Evolutionary conservation across 2,888 invertebrate genomes (phyloP).

Genomic region (Sarcophaga caerulescens): DNA sequence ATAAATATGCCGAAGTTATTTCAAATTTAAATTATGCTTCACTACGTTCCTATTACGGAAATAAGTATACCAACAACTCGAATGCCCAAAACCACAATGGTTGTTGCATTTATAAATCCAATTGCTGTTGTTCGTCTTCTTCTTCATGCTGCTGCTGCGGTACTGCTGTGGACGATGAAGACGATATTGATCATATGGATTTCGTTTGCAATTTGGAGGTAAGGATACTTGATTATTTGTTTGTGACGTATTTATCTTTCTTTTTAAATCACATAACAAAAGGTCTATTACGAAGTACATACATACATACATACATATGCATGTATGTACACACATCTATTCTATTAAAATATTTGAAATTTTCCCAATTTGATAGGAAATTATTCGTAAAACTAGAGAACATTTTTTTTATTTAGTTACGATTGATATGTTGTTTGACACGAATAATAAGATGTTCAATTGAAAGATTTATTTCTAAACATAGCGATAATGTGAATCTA

Average conservation of each 20-base stretch:
- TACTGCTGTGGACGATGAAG: slow-evolving; percentile 58
- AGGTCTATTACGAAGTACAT: slow-evolving; percentile 26
- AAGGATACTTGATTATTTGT: slow-evolving; percentile 71
- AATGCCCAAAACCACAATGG: slow-evolving; percentile 42
- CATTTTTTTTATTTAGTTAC: too few relatives aligned
- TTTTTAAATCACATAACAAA: slow-evolving; percentile 16
- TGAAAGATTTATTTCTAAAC: too few relatives aligned
- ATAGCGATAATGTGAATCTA: too few relatives aligned
- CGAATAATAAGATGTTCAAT: too few relatives aligned
- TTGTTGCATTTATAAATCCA: slow-evolving; percentile 44
- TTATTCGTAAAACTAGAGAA: neutral
- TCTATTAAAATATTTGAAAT: slow-evolving; percentile 60
- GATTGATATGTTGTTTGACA: too few relatives aligned
- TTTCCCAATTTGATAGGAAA: slow-evolving; percentile 37
- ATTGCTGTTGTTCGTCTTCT: slow-evolving; percentile 56
- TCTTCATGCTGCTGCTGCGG: slow-evolving; percentile 38
- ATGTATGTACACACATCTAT: too few relatives aligned
- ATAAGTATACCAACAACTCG: slow-evolving; percentile 70
- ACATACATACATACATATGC: too few relatives aligned
- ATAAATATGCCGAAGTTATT: slow-evolving; percentile 81
- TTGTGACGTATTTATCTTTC: slow-evolving; percentile 27
- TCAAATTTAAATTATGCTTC: slow-evolving; percentile 80
- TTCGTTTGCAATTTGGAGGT: slow-evolving; percentile 80
- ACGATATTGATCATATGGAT: slow-evolving; percentile 72
- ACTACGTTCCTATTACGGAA: slow-evolving; percentile 78